Conservation (phyloP, 2,888 invertebrate genomes). For the Ornithoptera priamus region DNA sequence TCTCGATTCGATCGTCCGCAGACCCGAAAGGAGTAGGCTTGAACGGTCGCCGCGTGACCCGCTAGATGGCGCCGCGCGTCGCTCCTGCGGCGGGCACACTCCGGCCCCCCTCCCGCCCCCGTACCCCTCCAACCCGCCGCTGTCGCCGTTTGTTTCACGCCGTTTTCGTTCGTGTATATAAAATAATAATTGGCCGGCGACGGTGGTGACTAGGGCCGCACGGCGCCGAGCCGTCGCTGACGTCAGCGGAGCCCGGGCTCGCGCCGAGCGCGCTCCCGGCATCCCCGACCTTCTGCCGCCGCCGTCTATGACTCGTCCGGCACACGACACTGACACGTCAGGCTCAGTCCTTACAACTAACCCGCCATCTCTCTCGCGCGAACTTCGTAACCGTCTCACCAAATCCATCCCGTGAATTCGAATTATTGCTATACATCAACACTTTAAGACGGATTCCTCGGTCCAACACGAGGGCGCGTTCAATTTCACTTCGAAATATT, state of each 20-base stretch:
- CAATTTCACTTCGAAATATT: slow-evolving; percentile 44
- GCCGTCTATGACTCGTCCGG: slow-evolving; percentile 65
- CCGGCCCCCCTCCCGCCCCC: slow-evolving; percentile 76
- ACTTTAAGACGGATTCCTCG: slow-evolving; percentile 28
- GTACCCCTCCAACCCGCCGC: slow-evolving; percentile 67
- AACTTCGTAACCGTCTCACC: slow-evolving; percentile 48
- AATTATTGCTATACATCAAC: slow-evolving; percentile 34
- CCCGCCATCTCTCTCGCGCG: slow-evolving; percentile 60
- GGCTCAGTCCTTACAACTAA: slow-evolving; percentile 53
- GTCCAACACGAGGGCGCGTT: slow-evolving; percentile 30
- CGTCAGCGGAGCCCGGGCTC: slow-evolving; percentile 75
- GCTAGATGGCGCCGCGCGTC: slow-evolving; percentile 76
- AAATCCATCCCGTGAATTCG: slow-evolving; percentile 53
- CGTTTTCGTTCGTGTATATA: slow-evolving; percentile 64
- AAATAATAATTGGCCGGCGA: slow-evolving; percentile 74
- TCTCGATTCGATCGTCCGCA: slow-evolving; percentile 78
- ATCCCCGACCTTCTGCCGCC: slow-evolving; percentile 76
- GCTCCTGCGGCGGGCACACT: slow-evolving; percentile 77
- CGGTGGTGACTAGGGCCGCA: slow-evolving; percentile 68
- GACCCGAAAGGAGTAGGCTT: slow-evolving; percentile 67
- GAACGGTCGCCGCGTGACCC: slow-evolving; percentile 72
- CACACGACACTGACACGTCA: slow-evolving; percentile 66
- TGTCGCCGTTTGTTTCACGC: slow-evolving; percentile 74
- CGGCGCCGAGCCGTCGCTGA: slow-evolving; percentile 76
- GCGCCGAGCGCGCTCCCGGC: slow-evolving; percentile 63